These are phyloP conservation scores for Etia nguti DNA, from an alignment of 2,113 vertebrate species.

Conservation along the genomic window DNA sequence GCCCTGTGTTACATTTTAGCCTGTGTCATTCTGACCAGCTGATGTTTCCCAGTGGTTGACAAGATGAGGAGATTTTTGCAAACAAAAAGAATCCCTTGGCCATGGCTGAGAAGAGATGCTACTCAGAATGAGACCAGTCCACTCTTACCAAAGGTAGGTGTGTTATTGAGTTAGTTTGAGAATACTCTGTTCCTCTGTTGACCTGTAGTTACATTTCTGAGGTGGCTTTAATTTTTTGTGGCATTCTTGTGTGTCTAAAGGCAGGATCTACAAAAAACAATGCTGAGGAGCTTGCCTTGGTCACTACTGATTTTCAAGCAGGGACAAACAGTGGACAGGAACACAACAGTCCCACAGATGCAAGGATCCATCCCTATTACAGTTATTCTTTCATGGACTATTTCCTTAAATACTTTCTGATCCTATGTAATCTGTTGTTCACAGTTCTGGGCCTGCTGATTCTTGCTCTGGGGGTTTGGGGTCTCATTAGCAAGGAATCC, in stretches of 20 bases:
- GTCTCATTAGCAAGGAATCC: slow-evolving; percentile 79
- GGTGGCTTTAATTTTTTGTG: neutral
- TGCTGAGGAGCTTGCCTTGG: neutral
- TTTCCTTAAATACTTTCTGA: slow-evolving; percentile 75
- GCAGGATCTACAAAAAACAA: neutral
- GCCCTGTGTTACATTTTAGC: neutral
- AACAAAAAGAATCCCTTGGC: slow-evolving; percentile 25
- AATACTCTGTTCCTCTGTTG: neutral
- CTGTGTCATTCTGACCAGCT: neutral
- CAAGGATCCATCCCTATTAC: neutral
- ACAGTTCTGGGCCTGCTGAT: slow-evolving; percentile 74
- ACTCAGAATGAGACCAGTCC: slow-evolving; percentile 64
- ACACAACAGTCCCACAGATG: neutral
- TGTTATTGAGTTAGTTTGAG: neutral
- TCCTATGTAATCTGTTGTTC: slow-evolving; percentile 82
- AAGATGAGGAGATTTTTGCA: slow-evolving; percentile 48
- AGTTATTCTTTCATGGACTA: slow-evolving; percentile 42
- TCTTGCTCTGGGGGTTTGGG: slow-evolving; percentile 82
- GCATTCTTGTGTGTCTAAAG: slow-evolving; percentile 38
- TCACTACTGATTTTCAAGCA: slow-evolving; percentile 4
- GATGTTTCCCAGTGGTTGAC: slow-evolving; percentile 2
- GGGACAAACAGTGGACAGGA: neutral
- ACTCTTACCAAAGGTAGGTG: slow-evolving; percentile 81
- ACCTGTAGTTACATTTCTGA: neutral
- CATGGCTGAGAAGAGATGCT: slow-evolving; percentile 18